Evolutionary conservation across 2,888 invertebrate genomes (phyloP), one percentile per base, ranked within the genome.

Genomic region (Notocelia uddmanniana): DNA sequence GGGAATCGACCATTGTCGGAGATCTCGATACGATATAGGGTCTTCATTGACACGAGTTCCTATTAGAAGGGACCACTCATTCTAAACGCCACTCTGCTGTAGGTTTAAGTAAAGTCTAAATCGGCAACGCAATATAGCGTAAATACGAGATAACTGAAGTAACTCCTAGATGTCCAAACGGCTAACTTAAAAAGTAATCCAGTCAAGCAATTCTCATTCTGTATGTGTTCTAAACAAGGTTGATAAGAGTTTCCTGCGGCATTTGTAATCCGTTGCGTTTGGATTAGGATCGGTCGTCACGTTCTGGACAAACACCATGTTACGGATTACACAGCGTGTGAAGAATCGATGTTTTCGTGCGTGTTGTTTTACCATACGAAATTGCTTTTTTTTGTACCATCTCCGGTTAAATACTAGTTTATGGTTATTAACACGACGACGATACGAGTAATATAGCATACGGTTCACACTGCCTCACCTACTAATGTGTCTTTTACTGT

Each of bases 291-390:
- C 83, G 80, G 83, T 80, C 81, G 78, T 85, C 78, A 80, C 78
- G 80, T 87, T 72, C 87, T 87, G 83, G 88, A 80, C 89, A 91
- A 90, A 91, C 87, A 91, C 83, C 83, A 83, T 82, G 88, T 80
- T 88, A 87, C 81, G 85, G 85, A 87, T 87, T 86, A 83, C 79
- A 83, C 77, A 76, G 81, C 80, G 89, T 87, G 89, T 89, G 84
- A 81, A 85, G 83, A 89, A 91, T 90, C 79, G 80, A 75, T 76
- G 76, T 82, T 82, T 82, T 78, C 81, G 82, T 81, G 84, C 82
- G 84, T 78, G 82, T 86, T 85, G 78, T 79, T 81, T 85, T 81
- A 82, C 76, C 81, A 82, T 75, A 77, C 75, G 73, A 48, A 60
- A 67, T 67, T 45, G 45, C 13, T 37, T 68, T 57, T 72, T n/a